These are phyloP conservation scores for Gavialis gangeticus DNA, from an alignment of 2,113 vertebrate species.

Conservation along the genomic window DNA sequence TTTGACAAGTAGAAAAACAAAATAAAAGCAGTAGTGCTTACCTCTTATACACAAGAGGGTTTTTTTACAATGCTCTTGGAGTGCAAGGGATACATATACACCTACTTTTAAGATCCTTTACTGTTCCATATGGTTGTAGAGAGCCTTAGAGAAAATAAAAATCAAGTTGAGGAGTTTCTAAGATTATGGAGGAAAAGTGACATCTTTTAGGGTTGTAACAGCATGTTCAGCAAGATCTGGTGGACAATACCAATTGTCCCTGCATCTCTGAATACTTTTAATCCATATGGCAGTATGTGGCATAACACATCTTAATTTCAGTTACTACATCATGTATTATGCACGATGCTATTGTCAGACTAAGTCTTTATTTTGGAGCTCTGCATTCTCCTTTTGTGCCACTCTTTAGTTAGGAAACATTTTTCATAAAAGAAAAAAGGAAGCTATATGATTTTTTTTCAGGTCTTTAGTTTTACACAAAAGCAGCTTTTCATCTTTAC, in stretches of 20 bases:
- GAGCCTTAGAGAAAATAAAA: not conserved
- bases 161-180: not conserved
- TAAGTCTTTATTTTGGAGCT: not conserved
- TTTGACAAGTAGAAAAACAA: not conserved
- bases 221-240: not conserved
- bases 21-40: not conserved
- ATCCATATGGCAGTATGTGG: not conserved
- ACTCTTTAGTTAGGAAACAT: not conserved
- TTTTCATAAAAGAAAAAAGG: not conserved
- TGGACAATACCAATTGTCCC: not conserved
- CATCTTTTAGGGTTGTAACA: not conserved
- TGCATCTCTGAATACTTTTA: not conserved
- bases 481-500: not conserved
- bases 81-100: not conserved
- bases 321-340: not conserved
- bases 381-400: not conserved
- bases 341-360: not conserved
- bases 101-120: not conserved
- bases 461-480: slow-evolving; percentile 4
- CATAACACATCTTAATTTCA: not conserved
- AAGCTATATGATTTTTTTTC: not conserved
- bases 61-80: not conserved
- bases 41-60: not conserved
- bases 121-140: not conserved
- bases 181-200: not conserved